Evolutionary conservation across 1,140 invertebrate species (phyloP).

Genomic region (Drosophila bocqueti): DNA sequence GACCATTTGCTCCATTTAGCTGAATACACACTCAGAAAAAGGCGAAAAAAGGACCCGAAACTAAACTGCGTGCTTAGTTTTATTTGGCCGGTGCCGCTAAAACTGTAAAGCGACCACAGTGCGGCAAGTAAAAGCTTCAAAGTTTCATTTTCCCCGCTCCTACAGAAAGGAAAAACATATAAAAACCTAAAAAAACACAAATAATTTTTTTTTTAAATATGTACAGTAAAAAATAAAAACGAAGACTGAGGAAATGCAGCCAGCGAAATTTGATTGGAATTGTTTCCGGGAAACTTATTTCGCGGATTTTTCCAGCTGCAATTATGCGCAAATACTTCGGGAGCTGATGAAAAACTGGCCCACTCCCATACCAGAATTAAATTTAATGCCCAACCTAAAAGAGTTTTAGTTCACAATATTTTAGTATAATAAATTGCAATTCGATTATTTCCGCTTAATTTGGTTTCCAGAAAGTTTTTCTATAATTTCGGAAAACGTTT

Average conservation of each 20-base stretch:
- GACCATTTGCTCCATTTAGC: constrained; percentile 81
- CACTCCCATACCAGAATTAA: constrained; percentile 4
- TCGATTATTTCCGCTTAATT: constrained; percentile 35
- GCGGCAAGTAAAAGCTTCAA: constrained; percentile 34
- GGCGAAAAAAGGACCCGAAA: constrained; percentile 10
- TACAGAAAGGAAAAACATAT: not conserved
- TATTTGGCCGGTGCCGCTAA: constrained; percentile 62
- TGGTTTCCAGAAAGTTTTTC: constrained; percentile 3
- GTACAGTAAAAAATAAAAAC: not conserved
- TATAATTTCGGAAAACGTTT: constrained; percentile 3
- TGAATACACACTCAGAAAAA: constrained; percentile 48
- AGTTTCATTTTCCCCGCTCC: constrained; percentile 32
- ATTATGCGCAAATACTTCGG: constrained; percentile 27
- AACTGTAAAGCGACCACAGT: constrained; percentile 64
- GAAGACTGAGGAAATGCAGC: constrained; percentile 4
- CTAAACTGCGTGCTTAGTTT: constrained; percentile 61
- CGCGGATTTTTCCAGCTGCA: constrained; percentile 13
- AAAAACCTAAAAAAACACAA: not conserved
- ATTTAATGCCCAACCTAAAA: constrained; percentile 21
- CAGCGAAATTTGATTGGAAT: constrained; percentile 37
- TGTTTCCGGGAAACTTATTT: constrained; percentile 44
- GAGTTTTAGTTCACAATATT: not conserved
- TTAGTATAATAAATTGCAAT: constrained; percentile 21
- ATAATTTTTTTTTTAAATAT: too few species aligned
- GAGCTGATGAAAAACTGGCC: constrained; percentile 21